Evolutionary conservation across 2,888 invertebrate genomes (phyloP).

Genomic region (Geophilus truncorum): DNA sequence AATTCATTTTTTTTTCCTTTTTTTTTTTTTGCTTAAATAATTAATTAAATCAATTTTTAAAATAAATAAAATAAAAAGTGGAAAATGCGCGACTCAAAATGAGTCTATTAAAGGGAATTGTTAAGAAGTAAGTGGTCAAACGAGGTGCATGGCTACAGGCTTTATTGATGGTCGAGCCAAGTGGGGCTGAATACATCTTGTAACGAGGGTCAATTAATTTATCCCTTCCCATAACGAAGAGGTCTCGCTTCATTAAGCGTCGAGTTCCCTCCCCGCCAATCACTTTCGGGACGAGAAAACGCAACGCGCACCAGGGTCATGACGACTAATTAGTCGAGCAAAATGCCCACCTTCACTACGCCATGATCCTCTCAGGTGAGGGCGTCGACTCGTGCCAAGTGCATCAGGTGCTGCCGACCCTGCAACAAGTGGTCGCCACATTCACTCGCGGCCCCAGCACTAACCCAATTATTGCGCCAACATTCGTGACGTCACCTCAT

Average conservation of each 20-base stretch:
- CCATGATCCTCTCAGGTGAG: not conserved
- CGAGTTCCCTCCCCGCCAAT: not conserved
- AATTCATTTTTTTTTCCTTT: not conserved
- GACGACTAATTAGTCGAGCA: not conserved
- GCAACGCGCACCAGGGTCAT: not conserved
- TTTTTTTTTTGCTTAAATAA: not conserved
- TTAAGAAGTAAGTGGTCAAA: not conserved
- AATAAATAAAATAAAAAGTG: too few relatives aligned
- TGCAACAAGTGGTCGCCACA: not conserved
- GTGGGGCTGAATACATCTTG: not conserved
- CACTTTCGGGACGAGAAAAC: not conserved
- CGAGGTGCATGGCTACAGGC: not conserved
- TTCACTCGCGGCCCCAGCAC: not conserved
- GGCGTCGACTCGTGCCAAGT: not conserved
- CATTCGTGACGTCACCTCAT: not conserved
- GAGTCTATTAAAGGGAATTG: not conserved
- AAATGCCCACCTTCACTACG: not conserved
- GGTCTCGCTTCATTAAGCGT: constrained; percentile 1
- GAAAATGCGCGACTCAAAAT: too few relatives aligned
- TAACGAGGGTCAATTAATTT: constrained; percentile 11
- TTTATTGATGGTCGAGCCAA: not conserved
- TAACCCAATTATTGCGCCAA: not conserved
- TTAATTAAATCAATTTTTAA: too few relatives aligned
- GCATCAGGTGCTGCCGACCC: not conserved
- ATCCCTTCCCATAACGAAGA: not conserved